Conservation (phyloP, 2,113 vertebrate genomes). For the Shinisaurus crocodilurus region DNA sequence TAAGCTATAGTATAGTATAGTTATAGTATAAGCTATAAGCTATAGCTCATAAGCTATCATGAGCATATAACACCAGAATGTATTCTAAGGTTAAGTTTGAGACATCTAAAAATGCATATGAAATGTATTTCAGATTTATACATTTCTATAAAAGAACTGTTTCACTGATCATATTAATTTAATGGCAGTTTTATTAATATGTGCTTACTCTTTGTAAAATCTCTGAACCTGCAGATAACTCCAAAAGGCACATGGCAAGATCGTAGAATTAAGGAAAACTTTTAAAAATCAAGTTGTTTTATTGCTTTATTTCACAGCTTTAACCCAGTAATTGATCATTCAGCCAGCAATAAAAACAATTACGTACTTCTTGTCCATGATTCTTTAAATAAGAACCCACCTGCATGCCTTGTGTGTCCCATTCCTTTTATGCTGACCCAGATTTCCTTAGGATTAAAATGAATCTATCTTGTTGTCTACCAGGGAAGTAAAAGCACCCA, state of each 20-base stretch:
- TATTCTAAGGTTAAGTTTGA: not conserved
- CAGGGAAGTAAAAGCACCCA: not conserved
- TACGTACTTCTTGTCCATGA: not conserved
- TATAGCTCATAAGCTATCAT: not conserved
- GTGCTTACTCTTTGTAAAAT: not conserved
- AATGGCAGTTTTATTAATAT: constrained; percentile 12
- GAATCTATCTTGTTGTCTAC: not conserved
- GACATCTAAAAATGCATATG: not conserved
- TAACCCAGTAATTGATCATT: not conserved
- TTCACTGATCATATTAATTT: constrained; percentile 6
- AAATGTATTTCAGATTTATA: not conserved
- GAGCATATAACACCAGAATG: not conserved
- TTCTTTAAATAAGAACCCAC: not conserved
- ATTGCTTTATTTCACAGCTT: not conserved
- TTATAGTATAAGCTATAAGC: too few relatives aligned
- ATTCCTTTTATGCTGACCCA: not conserved
- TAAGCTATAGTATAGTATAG: too few relatives aligned
- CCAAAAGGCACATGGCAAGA: accelerated
- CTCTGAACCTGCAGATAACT: constrained; percentile 21
- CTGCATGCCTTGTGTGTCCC: not conserved
- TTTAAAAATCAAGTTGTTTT: not conserved
- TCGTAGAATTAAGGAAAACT: not conserved
- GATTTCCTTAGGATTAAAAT: not conserved
- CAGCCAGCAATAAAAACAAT: not conserved
- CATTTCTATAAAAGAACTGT: constrained; percentile 30